These are phyloP conservation scores for Boulengeromyrus knoepffleri DNA, from an alignment of 2,113 vertebrate species.

Conservation along the genomic window DNA sequence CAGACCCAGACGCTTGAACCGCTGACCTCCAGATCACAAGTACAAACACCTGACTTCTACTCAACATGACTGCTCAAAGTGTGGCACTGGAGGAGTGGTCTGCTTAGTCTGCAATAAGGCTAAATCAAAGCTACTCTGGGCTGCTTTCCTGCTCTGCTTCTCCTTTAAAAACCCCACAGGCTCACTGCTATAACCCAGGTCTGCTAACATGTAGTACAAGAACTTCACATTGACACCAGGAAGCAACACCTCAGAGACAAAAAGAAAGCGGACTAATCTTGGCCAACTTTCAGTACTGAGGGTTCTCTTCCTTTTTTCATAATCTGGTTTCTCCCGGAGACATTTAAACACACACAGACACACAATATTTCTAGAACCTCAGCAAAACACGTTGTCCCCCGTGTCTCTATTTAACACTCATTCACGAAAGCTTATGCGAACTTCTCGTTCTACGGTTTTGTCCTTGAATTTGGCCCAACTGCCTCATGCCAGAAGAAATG, in stretches of 20 bases:
- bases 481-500: background rate
- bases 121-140: background rate
- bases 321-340: background rate
- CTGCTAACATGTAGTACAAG: background rate
- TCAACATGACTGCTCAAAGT: conserved; percentile 2
- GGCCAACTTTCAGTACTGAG: background rate
- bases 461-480: background rate
- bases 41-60: background rate
- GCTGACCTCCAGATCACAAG: background rate
- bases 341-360: background rate
- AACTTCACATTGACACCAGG: background rate
- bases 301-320: background rate
- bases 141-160: background rate
- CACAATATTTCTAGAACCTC: background rate
- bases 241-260: background rate
- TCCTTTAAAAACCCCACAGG: background rate
- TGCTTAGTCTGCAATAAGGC: background rate
- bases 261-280: background rate
- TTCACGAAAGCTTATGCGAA: background rate
- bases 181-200: background rate
- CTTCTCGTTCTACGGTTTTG: background rate
- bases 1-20: background rate
- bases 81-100: background rate
- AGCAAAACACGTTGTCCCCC: background rate
- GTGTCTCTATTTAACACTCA: background rate